Base-by-base conservation (phyloP, 37 sponge, comb jelly and placozoan genomes). In the Cladorhizidae sp. region DNA sequence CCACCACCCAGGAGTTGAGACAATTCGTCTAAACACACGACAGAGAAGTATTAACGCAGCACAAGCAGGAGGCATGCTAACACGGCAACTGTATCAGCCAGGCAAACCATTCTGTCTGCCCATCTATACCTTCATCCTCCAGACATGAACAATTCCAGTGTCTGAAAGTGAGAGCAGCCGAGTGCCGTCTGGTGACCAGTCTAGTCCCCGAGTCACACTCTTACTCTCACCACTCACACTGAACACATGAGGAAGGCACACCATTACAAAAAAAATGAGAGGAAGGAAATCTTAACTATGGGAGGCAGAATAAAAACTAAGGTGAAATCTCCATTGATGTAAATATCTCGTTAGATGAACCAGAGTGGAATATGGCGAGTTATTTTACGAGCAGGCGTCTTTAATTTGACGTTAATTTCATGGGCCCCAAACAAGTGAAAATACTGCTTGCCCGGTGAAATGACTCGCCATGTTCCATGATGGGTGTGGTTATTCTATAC, bases 121-220 rank as follows among this genome's bases (percentile, higher is more conserved):
- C 17, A 37, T 15, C 6, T 39, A 2, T 76, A 88, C 88, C 73
- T 77, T 82, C 88, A 88, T 88, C 42, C 88, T 88, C 83, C 78
- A 78, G 8, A 88, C 64, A 7, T 73, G 57, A 14, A 83, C 50
- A 20, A 72, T 50, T 28, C 78, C 61, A 42, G 70, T 56, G 43
- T 77, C 70, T 22, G 59, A 63, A 38, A 88, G 72, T 5, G 88
- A 76, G 9, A 88, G 73, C 9, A 88, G 77, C 41, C 72, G 41
- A 0, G 70, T 83, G 32, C 83, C 55, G 39, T 82, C 78, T 52
- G 21, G 63, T 17, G 79, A 83, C 88, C 88, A 88, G 28, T 77
- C 40, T 56, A 82, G 41, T 41, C 64, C 54, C 5, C 15, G 20
- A 40, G 64, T 56, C 22, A 71, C 72, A 11, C 33, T 58, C 82